These are phyloP conservation scores for Apoda limacodes DNA, from an alignment of 2,888 invertebrate species.

Conservation along the genomic window DNA sequence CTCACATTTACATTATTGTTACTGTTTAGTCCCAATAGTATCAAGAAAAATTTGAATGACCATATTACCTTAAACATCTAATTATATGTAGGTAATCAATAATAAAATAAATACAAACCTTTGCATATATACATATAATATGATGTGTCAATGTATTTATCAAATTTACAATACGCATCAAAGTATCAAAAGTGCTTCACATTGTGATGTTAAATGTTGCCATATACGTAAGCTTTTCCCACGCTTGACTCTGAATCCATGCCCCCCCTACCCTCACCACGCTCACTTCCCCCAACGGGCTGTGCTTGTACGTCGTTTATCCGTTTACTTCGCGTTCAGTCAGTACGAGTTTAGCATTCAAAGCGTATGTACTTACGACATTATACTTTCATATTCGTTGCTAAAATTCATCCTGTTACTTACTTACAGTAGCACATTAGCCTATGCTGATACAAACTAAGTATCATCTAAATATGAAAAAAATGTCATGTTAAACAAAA, in stretches of 20 bases:
- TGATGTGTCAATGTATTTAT: slow-evolving; percentile 30
- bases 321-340: too few species aligned
- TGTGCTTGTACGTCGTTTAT: slow-evolving; percentile 58
- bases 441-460: too few species aligned
- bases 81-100: too few species aligned
- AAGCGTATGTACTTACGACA: slow-evolving; percentile 54
- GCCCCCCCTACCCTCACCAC: slow-evolving; percentile 28
- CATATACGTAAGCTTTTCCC: slow-evolving; percentile 56
- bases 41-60: too few species aligned
- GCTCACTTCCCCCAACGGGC: slow-evolving; percentile 27
- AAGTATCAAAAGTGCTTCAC: slow-evolving; percentile 51
- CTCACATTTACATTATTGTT: too few species aligned
- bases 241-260: slow-evolving; percentile 47
- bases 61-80: too few species aligned
- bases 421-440: too few species aligned
- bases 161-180: slow-evolving; percentile 46
- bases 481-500: too few species aligned
- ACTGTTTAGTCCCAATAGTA: too few species aligned
- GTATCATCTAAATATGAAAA: too few species aligned
- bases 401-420: slow-evolving; percentile 49
- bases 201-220: too few species aligned
- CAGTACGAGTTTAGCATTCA: slow-evolving; percentile 62
- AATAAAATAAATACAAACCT: slow-evolving; percentile 6
- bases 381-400: slow-evolving; percentile 64
- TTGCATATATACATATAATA: slow-evolving; percentile 5